phyloP scores from a whole-genome alignment of 2,113 vertebrate genomes.

The Chelonoidis abingdonii region DNA sequence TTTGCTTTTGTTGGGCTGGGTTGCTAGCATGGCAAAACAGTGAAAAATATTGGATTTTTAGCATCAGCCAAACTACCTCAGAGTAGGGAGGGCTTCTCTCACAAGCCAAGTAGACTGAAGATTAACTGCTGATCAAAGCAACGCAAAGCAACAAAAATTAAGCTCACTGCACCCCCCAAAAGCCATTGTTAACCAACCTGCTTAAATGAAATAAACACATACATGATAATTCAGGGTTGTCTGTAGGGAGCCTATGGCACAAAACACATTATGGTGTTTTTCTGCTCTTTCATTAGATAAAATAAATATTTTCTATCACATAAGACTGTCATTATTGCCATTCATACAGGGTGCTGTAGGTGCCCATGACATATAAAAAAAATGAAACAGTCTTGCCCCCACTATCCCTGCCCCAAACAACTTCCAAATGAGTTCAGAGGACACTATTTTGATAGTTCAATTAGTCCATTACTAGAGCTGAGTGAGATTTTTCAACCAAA shows the following conservation, averaged over 20 bases:
- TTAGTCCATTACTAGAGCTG: not conserved
- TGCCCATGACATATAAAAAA: not conserved
- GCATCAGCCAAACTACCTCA: slow-evolving; percentile 10
- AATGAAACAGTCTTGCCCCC: not conserved
- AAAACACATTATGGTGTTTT: slow-evolving; percentile 34
- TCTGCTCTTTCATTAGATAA: slow-evolving; percentile 8
- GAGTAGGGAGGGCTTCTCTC: not conserved
- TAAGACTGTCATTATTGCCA: not conserved
- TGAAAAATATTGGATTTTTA: not conserved
- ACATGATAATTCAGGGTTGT: slow-evolving; percentile 36
- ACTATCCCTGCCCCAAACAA: not conserved
- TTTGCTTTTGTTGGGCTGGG: not conserved
- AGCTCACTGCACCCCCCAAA: not conserved
- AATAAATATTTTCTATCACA: slow-evolving; percentile 39
- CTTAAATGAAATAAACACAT: slow-evolving; percentile 25
- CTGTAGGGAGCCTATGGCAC: slow-evolving; percentile 49
- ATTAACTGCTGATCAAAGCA: slow-evolving; percentile 44
- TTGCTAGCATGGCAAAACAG: slow-evolving; percentile 6
- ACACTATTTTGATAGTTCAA: not conserved
- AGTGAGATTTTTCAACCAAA: not conserved
- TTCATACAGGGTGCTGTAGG: not conserved
- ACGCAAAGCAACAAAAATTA: slow-evolving; percentile 34
- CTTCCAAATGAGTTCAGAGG: not conserved
- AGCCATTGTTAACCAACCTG: slow-evolving; percentile 33
- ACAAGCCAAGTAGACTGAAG: slow-evolving; percentile 7